Conservation (phyloP, 2,888 invertebrate genomes). For the Morinoia aosen region DNA sequence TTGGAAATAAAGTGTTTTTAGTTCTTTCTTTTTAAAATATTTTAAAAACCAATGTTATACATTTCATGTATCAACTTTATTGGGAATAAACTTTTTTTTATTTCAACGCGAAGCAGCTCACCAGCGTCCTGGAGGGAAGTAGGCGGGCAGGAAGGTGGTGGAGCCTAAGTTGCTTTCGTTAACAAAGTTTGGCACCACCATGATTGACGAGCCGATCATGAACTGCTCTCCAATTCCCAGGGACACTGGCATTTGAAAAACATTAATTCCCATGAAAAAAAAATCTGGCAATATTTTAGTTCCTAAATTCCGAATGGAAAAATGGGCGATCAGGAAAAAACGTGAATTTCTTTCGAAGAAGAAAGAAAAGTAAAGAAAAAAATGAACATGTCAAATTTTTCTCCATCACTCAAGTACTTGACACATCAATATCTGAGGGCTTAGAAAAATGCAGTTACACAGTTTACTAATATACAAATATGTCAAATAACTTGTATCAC, state of each 20-base stretch:
- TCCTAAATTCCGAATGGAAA: neutral
- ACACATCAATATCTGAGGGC: neutral
- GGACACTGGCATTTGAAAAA: neutral
- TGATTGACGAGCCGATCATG: conserved; percentile 39
- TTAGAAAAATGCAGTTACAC: no score
- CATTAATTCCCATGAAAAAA: neutral
- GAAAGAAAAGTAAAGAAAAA: no score
- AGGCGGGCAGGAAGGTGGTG: conserved; percentile 13
- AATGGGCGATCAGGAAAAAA: neutral
- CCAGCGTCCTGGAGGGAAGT: conserved; percentile 46
- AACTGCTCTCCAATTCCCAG: neutral
- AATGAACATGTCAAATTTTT: neutral
- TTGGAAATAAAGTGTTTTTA: no score
- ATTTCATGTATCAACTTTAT: no score
- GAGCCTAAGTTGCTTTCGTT: conserved; percentile 20
- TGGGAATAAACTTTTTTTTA: no score
- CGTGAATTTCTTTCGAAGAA: neutral
- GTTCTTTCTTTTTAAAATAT: no score
- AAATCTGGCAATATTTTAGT: neutral
- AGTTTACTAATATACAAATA: no score
- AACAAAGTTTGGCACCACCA: conserved; percentile 38
- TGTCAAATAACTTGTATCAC: no score
- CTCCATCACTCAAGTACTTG: neutral
- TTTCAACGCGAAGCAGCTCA: neutral
- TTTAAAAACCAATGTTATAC: no score